Conservation (phyloP, 2,888 invertebrate species). For the Caradrina clavipalpis region DNA sequence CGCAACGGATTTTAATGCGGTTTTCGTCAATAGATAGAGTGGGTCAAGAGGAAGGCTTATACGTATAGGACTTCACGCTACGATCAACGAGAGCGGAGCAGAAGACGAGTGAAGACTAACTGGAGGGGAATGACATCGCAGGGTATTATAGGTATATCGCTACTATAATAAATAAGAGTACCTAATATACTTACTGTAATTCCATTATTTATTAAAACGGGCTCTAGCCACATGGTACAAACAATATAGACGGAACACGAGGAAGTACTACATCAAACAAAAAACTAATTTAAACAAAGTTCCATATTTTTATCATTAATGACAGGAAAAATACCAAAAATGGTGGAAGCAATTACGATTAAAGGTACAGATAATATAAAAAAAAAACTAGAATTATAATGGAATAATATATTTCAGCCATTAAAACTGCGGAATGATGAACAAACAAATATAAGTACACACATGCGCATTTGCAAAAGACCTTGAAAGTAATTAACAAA, state of each 20-base stretch:
- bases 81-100: too few relatives aligned
- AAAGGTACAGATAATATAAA: conserved; percentile 27
- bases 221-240: conserved; percentile 6
- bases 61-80: too few relatives aligned
- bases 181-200: conserved; percentile 17
- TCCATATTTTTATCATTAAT: conserved; percentile 17
- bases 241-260: not conserved
- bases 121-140: too few relatives aligned
- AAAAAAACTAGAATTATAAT: conserved; percentile 24
- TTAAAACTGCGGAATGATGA: conserved; percentile 11
- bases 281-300: conserved; percentile 7
- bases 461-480: conserved; percentile 8
- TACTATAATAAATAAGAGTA: too few relatives aligned
- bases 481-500: conserved; percentile 24
- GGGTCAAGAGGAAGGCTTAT: too few relatives aligned
- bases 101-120: too few relatives aligned
- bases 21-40: too few relatives aligned
- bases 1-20: too few relatives aligned
- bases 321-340: conserved; percentile 35
- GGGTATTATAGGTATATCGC: too few relatives aligned
- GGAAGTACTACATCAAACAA: conserved; percentile 3
- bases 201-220: not conserved
- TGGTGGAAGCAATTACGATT: conserved; percentile 37
- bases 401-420: conserved; percentile 25
- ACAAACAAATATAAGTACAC: not conserved